Percentiles rank a stretch among this genome's conserved stretches.
Conservation (phyloP, 1,140 invertebrate species). For the Drosophila gunungcola region DNA sequence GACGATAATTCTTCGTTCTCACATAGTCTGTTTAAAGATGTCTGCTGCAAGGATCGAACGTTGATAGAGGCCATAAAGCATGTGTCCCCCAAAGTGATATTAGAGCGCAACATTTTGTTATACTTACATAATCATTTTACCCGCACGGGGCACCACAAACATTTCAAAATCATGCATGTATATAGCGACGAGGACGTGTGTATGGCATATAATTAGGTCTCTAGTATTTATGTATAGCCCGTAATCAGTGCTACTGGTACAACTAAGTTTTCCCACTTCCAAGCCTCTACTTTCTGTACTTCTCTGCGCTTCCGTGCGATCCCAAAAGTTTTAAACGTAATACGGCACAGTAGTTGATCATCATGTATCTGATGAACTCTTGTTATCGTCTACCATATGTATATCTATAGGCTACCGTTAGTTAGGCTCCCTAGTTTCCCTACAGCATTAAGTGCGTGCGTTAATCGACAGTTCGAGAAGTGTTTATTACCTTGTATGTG, state of each 20-base stretch:
- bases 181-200: conserved; percentile 23
- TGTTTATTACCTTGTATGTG: conserved; percentile 36
- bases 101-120: conserved; percentile 60
- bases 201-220: conserved; percentile 42
- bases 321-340: conserved; percentile 71
- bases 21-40: conserved; percentile 11
- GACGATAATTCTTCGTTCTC: conserved; percentile 24
- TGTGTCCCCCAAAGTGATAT: conserved; percentile 55
- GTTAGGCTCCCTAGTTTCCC: conserved; percentile 52
- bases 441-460: conserved; percentile 19
- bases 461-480: conserved; percentile 58
- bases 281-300: conserved; percentile 5
- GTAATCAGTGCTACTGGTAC: conserved; percentile 58
- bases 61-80: conserved; percentile 56
- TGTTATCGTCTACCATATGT: conserved; percentile 28
- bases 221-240: conserved; percentile 52
- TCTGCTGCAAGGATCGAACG: conserved; percentile 31
- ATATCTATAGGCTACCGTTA: conserved; percentile 42
- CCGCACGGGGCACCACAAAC: conserved; percentile 42
- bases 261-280: conserved; percentile 51
- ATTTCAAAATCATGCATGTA: conserved; percentile 49
- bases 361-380: conserved; percentile 14
- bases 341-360: conserved; percentile 28
- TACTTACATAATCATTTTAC: conserved; percentile 50
- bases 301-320: conserved; percentile 73